Percentiles rank a stretch among this genome's conserved stretches.
Evolutionary conservation across 2,113 vertebrate genomes (phyloP).

Genomic region (Myotis lucifugus): DNA sequence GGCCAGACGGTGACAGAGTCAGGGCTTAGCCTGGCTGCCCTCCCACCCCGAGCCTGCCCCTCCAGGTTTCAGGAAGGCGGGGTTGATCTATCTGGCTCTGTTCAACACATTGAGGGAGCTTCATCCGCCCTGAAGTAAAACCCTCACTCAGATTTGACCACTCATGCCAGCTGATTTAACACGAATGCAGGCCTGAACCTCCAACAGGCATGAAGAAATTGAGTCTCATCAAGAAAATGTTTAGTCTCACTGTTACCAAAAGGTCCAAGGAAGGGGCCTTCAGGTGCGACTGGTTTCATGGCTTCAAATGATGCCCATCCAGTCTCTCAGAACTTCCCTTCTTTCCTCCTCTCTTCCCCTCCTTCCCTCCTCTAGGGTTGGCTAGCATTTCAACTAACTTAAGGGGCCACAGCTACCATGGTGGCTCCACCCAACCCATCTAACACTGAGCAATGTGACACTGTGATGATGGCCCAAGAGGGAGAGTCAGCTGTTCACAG

Average conservation of each 20-base stretch:
- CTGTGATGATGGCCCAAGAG: neutral
- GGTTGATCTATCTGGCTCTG: neutral
- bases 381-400: neutral
- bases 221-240: neutral
- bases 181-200: neutral
- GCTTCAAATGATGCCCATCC: neutral
- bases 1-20: neutral
- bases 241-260: neutral
- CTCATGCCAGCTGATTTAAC: neutral
- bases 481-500: neutral
- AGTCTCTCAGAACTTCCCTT: neutral
- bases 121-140: neutral
- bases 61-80: neutral
- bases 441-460: neutral
- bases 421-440: neutral
- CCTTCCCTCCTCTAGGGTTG: neutral
- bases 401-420: accelerated
- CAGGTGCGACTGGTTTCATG: neutral
- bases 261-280: neutral
- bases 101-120: neutral
- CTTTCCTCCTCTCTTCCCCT: neutral
- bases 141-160: neutral
- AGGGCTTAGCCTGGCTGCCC: neutral
- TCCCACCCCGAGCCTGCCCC: neutral
- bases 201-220: neutral